Base-by-base conservation (phyloP, 2,888 invertebrate species). In the Leptura quadrifasciata region DNA sequence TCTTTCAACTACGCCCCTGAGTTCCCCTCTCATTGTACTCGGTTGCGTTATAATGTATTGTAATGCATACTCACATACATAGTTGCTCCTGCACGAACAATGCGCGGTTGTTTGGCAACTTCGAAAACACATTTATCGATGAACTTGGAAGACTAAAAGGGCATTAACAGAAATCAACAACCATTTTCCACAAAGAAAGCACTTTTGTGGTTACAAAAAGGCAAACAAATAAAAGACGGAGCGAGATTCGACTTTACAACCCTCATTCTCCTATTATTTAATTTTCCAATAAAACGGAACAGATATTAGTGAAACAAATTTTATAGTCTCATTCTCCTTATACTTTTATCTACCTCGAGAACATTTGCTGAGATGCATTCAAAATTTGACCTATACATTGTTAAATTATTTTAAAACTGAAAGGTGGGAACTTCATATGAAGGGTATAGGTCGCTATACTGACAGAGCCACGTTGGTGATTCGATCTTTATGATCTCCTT, bases 161-260 rank as follows among this genome's bases (percentile, higher is more conserved):
- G 65, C 76, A 68, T 79, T 79, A 75, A 55, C 61, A 72, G 79
- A 76, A 75, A 79, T 79, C 79, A 79, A 70, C 72, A 75, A 63
- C 61, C 52, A 61, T 35, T 74, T 58, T 61, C 55, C 27, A 55
- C 54, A 21, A 61, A 52, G 20, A 9, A 63, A 20, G 20, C n/a
- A 47, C 47, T 39, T 63, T 57, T 57, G 57, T 57, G 57, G 20
- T 21, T 57, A 2, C 5, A 27, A 58, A 27, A 24, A 24, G 15
- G 24, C 24, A 58, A 58, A 58, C 58, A 58, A 58, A 58, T 21
- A 58, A n/a, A 24, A 9, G 18, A 12, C 20, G 18, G 15, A 27
- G 15, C 0, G n/a, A 12, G 47, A 12, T 15, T n/a, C n/a, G 47
- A 47, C 15, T 39, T 39, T 39, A 39, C 39, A 47, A 47, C 47